Percentiles rank a stretch among this genome's conserved stretches.
Evolutionary conservation across 2,113 vertebrate species (phyloP).

Genomic region (Rattus rattus): DNA sequence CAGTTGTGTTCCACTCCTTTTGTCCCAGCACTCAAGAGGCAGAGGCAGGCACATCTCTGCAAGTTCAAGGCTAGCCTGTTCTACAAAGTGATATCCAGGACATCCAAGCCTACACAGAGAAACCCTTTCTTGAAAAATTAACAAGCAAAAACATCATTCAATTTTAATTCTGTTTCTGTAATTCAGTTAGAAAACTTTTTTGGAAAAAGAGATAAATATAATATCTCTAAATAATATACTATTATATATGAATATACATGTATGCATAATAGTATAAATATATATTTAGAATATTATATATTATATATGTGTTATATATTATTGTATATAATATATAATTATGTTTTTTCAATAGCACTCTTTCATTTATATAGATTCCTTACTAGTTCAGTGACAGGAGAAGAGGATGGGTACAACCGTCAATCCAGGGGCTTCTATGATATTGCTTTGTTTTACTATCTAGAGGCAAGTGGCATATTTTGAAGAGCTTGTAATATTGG

Average conservation of each 20-base stretch:
- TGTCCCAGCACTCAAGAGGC: not conserved
- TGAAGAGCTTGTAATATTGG: not conserved
- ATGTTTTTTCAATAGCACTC: conserved; percentile 84
- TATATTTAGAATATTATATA: not conserved
- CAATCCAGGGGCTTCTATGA: conserved; percentile 80
- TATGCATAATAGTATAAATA: not conserved
- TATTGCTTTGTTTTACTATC: conserved; percentile 79
- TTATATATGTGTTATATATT: not conserved
- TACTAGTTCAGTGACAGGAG: conserved; percentile 78
- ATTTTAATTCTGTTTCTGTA: not conserved
- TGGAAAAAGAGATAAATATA: not conserved
- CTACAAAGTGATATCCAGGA: not conserved
- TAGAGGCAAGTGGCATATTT: conserved; percentile 71
- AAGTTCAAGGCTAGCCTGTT: not conserved
- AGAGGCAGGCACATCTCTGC: not conserved
- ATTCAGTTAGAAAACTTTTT: not conserved
- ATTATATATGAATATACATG: not conserved
- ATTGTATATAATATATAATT: not conserved
- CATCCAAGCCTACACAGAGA: not conserved
- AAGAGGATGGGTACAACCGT: conserved; percentile 72
- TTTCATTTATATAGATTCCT: conserved; percentile 89
- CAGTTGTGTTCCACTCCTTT: not conserved
- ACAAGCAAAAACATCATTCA: not conserved
- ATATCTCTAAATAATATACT: not conserved
- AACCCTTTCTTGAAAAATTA: not conserved